Base-by-base conservation (phyloP, 2,113 vertebrate genomes). In the Elephantulus edwardii region DNA sequence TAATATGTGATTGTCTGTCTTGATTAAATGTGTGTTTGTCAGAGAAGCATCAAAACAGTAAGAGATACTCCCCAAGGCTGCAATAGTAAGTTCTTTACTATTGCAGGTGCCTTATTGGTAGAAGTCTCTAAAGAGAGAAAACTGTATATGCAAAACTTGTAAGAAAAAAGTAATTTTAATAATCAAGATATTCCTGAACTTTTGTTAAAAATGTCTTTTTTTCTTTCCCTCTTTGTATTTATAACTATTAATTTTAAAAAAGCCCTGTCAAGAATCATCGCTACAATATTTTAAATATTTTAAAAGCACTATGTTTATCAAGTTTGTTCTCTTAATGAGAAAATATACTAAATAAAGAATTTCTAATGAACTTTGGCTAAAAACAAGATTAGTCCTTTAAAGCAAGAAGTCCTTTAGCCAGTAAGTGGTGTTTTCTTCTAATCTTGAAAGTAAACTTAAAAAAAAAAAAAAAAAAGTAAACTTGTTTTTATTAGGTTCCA, bases 51-150 rank as follows among this genome's bases (percentile, higher is more conserved):
- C 75, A 93, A 44, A 91, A 93, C 70, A 89, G 81, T 86, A 91
- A 88, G 35, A 91, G 20, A 83, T 92, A 74, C 52, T 80, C 74
- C 35, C 60, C 70, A 88, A 90, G 94, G 92, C 94, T 95, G 92
- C 95, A 95, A 58, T 89, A 94, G 93, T 87, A 88, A 84, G 70
- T 70, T 86, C 62, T 89, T 83, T 56, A 93, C 89, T 95, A 40
- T 56, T 96, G 95, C 95, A 97, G 74, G 96, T 97, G 97, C 97
- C 97, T 98, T 97, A 97, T 20, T 95, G 93, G 88, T 88, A 93
- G 91, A 95, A 89, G 88, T 93, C 97, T 92, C 93, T 85, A 89
- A 91, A 92, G 90, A 97, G 78, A 89, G 95, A 94, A 97, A 93
- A 90, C 44, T 48, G 26, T 91, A 94, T 97, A 97, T 97, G 97